Conservation (phyloP, 2,113 vertebrate species). For the Phyllostomus discolor region DNA sequence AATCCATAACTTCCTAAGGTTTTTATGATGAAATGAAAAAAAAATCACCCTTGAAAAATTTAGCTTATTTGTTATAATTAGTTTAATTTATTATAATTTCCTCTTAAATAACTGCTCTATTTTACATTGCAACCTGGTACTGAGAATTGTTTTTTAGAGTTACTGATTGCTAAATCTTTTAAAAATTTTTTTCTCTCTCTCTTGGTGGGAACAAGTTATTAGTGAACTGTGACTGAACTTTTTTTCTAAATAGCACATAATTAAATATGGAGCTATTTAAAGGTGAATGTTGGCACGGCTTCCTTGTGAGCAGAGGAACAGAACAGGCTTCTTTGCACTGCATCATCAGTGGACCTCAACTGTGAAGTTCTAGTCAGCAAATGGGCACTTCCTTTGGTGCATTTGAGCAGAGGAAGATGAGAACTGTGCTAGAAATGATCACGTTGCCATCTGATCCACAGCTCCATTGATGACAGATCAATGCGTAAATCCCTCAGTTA, state of each 20-base stretch:
- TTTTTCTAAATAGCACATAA: constrained; percentile 78
- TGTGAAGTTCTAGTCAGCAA: constrained; percentile 85
- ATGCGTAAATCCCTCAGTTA: constrained; percentile 41
- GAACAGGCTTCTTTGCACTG: constrained; percentile 85
- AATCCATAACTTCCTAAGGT: constrained; percentile 78
- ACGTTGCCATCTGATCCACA: constrained; percentile 77
- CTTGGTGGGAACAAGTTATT: constrained; percentile 42
- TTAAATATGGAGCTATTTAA: constrained; percentile 80
- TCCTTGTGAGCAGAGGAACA: constrained; percentile 77
- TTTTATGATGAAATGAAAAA: constrained; percentile 74
- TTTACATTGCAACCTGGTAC: constrained; percentile 58
- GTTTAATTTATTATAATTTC: constrained; percentile 34
- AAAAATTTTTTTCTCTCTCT: not conserved
- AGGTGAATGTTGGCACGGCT: constrained; percentile 79
- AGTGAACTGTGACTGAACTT: constrained; percentile 76
- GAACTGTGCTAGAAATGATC: constrained; percentile 75
- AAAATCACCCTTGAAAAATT: constrained; percentile 43
- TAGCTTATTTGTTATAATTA: constrained; percentile 43
- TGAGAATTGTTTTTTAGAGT: constrained; percentile 54
- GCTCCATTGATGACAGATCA: constrained; percentile 72
- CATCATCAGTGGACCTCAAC: constrained; percentile 85
- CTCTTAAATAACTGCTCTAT: constrained; percentile 60
- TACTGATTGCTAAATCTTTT: constrained; percentile 62
- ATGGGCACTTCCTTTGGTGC: constrained; percentile 79
- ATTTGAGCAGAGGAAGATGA: constrained; percentile 72